Base-by-base conservation (phyloP, 1,140 invertebrate genomes). In the Saccostrea echinata region DNA sequence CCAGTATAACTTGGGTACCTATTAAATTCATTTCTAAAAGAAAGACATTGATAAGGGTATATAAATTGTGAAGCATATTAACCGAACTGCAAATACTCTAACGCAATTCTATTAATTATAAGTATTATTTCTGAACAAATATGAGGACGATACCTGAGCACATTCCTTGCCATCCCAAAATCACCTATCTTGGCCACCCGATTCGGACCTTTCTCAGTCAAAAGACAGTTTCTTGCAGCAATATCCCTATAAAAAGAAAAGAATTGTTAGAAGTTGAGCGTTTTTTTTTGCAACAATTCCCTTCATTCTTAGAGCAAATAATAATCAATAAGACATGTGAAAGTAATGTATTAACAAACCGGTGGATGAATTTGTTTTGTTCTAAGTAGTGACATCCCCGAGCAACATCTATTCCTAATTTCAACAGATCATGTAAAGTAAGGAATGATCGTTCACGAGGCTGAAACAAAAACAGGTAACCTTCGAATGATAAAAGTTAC, bases 351-450 rank as follows among this genome's bases (percentile, higher is more conserved):
- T 3, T 84, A 12, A 18, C 43, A 6, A 89, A 94, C 94, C 98
- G 96, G 95, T 99, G 98, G 3, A 99, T 98, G 92, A 98, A 98
- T 93, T 98, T 97, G 96, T 98, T 97, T 92, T 98, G 97, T 95
- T 99, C 98, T 86, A 98, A 95, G 94, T 99, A 98, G 53, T 97
- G 96, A 93, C 98, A 98, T 0, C 98, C 98, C 90, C 97, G 96
- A 0, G 98, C 97, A 16, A 99, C 97, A 93, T 99, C 98, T 86
- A 98, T 96, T 93, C 98, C 98, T 97, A 99, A 98, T 84, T 96
- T 96, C 24, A 99, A 93, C 4, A 99, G 95, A 93, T 99, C 98
- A 35, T 97, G 94, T 0, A 98, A 94, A 9, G 61, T 61, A 0
- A 84, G 81, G 21, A 52, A 83, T 3, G 81, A 83, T 4, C 16